Percentiles rank a stretch among this genome's conserved stretches.
Conservation (phyloP, 2,113 vertebrate species). For the Taxidea taxus region DNA sequence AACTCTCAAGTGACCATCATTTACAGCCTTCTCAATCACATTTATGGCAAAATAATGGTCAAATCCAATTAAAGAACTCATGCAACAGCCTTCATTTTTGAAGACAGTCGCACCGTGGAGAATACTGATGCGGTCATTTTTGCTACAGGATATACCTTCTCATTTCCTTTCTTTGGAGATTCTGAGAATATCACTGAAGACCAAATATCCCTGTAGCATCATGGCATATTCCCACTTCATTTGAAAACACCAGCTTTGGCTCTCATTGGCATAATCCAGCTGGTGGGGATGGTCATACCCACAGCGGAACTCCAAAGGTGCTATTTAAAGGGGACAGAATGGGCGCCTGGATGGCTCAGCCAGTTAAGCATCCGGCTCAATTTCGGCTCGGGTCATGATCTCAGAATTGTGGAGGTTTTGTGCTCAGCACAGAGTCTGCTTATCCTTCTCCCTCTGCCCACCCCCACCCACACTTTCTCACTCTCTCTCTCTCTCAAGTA, state of each 20-base stretch:
- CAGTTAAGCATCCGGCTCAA: neutral
- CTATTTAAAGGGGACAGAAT: conserved; percentile 41
- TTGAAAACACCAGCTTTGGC: conserved; percentile 78
- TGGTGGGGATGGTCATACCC: conserved; percentile 75
- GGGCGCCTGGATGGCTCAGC: neutral
- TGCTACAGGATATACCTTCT: conserved; percentile 77
- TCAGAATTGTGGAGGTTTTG: neutral
- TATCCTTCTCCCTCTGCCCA: neutral
- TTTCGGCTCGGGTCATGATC: neutral
- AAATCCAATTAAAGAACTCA: conserved; percentile 76
- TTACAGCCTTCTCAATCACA: conserved; percentile 78
- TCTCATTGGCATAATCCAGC: conserved; percentile 76
- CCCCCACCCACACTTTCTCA: rapidly evolving
- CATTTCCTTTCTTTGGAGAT: conserved; percentile 79
- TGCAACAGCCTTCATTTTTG: conserved; percentile 75
- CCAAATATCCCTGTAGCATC: conserved; percentile 77
- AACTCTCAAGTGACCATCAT: conserved; percentile 68
- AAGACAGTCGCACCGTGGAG: conserved; percentile 78
- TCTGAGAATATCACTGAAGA: conserved; percentile 39
- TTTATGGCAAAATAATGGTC: conserved; percentile 78
- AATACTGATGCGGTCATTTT: conserved; percentile 81
- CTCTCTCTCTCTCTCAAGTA: neutral
- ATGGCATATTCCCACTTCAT: conserved; percentile 74
- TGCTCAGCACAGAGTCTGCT: neutral
- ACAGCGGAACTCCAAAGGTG: conserved; percentile 79